Percentiles rank a stretch among this genome's conserved stretches.
These are phyloP conservation scores for Sebastolobus altivelis DNA, from an alignment of 2,797 vertebrate species.

Conservation along the genomic window DNA sequence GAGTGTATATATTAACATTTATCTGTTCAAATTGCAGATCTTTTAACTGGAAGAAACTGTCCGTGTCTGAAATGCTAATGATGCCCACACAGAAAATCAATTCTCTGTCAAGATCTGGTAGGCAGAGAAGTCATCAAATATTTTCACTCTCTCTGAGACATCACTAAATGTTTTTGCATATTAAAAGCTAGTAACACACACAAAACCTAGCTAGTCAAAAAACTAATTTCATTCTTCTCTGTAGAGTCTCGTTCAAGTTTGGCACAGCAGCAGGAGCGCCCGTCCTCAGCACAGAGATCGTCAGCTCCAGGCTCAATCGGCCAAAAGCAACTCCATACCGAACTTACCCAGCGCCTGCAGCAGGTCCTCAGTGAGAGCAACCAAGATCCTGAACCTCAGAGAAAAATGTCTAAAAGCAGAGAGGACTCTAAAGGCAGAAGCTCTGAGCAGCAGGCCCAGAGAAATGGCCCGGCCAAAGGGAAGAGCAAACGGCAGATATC, in stretches of 20 bases:
- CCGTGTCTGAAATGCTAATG: constrained; percentile 77
- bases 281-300: constrained; percentile 28
- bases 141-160: background rate
- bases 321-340: constrained; percentile 70
- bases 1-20: constrained; percentile 7
- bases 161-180: background rate
- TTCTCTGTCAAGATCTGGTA: constrained; percentile 64
- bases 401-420: constrained; percentile 15
- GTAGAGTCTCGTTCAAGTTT: constrained; percentile 41
- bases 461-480: constrained; percentile 8
- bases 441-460: constrained; percentile 29
- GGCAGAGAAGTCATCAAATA: constrained; percentile 20
- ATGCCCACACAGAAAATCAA: constrained; percentile 71
- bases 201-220: background rate
- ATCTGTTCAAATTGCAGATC: constrained; percentile 57
- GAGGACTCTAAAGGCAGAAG: constrained; percentile 9
- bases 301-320: constrained; percentile 47
- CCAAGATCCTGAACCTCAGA: constrained; percentile 28
- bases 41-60: constrained; percentile 66
- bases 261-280: constrained; percentile 22
- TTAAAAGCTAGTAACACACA: background rate
- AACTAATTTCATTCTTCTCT: background rate
- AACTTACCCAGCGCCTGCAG: constrained; percentile 75
- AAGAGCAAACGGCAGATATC: constrained; percentile 34
- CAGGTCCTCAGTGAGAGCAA: constrained; percentile 61